These are phyloP conservation scores for Platichthys flesus DNA, from an alignment of 2,113 vertebrate species.

Conservation along the genomic window DNA sequence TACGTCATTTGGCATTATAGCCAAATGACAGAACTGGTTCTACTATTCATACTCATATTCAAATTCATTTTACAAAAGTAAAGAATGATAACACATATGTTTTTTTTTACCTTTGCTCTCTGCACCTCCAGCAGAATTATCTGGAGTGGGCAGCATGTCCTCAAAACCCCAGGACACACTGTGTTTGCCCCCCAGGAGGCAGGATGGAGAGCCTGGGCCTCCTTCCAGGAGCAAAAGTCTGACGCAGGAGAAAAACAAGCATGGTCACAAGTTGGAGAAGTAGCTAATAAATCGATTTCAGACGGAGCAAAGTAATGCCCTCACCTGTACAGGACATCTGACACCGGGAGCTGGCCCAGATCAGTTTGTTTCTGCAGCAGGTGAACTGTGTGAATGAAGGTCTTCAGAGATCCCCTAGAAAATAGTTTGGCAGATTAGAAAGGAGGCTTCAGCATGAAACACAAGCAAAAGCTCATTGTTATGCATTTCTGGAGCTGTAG, in stretches of 20 bases:
- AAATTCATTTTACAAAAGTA: neutral
- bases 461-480: constrained; percentile 19
- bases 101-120: constrained; percentile 91
- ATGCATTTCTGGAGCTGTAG: constrained; percentile 6
- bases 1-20: neutral
- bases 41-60: neutral
- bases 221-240: constrained; percentile 97
- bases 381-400: constrained; percentile 98
- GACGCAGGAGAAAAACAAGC: constrained; percentile 37
- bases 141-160: constrained; percentile 96
- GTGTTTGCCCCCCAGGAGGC: constrained; percentile 95
- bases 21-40: neutral
- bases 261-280: neutral
- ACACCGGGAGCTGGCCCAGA: constrained; percentile 93
- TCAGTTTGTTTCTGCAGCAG: constrained; percentile 97
- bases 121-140: constrained; percentile 88
- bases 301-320: neutral
- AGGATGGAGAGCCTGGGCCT: constrained; percentile 96
- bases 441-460: constrained; percentile 11
- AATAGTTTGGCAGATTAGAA: constrained; percentile 46
- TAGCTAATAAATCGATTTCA: neutral
- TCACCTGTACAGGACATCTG: constrained; percentile 97
- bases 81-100: too few species aligned
- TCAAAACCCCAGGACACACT: constrained; percentile 99
- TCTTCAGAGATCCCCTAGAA: constrained; percentile 96